Evolutionary conservation across 2,797 vertebrate species (phyloP).

Genomic region (Xiphophorus birchmanni): DNA sequence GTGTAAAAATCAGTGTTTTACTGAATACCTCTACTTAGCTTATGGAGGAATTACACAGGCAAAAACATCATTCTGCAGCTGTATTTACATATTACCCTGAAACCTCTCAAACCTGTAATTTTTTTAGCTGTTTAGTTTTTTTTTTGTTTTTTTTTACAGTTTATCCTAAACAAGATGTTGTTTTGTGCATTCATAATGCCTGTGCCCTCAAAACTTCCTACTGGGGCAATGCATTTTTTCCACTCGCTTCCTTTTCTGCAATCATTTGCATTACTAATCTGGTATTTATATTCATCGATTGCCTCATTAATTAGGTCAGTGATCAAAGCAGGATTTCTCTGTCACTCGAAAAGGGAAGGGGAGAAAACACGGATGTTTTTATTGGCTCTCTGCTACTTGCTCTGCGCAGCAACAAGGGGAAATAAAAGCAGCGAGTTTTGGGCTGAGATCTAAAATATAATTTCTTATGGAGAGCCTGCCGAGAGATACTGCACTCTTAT

Average conservation of each 20-base stretch:
- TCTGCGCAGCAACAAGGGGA: slow-evolving; percentile 60
- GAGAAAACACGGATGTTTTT: slow-evolving; percentile 31
- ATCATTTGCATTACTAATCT: slow-evolving; percentile 81
- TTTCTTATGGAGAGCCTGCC: slow-evolving; percentile 74
- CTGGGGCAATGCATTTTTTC: slow-evolving; percentile 60
- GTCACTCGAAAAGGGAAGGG: slow-evolving; percentile 41
- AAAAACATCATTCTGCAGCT: slow-evolving; percentile 32
- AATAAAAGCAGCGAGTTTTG: slow-evolving; percentile 60
- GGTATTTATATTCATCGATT: slow-evolving; percentile 82
- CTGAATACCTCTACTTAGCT: slow-evolving; percentile 27
- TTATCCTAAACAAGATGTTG: slow-evolving; percentile 46
- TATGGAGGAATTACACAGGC: slow-evolving; percentile 15
- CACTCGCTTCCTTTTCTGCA: slow-evolving; percentile 39
- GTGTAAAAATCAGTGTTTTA: slow-evolving; percentile 33
- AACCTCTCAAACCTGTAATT: slow-evolving; percentile 22
- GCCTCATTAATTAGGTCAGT: slow-evolving; percentile 82
- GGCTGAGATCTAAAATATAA: slow-evolving; percentile 73
- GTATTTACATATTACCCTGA: slow-evolving; percentile 28
- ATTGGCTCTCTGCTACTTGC: slow-evolving; percentile 49
- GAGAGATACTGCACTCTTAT: slow-evolving; percentile 82
- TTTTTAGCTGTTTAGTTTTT: slow-evolving; percentile 56
- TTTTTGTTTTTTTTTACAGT: slow-evolving; percentile 18
- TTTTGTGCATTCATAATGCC: slow-evolving; percentile 71
- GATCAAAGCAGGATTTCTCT: slow-evolving; percentile 77
- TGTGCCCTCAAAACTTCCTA: slow-evolving; percentile 70